Evolutionary conservation across 2,797 vertebrate genomes (phyloP).

Genomic region (Cephalopachus bancanus): DNA sequence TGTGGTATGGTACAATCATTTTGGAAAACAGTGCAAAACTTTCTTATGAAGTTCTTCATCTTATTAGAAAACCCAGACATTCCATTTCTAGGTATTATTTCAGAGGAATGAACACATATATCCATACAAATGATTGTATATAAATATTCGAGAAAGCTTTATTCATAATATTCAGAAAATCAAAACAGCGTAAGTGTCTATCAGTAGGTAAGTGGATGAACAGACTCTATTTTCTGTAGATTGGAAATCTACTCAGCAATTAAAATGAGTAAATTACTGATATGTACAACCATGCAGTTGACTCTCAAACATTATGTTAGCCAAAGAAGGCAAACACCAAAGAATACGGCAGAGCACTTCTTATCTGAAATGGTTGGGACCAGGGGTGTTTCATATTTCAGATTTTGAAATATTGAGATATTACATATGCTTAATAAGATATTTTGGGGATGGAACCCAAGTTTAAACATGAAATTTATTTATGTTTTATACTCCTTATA

Average conservation of each 20-base stretch:
- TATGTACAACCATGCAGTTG: neutral
- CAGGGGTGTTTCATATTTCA: neutral
- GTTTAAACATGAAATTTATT: neutral
- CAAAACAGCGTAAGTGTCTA: neutral
- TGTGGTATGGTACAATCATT: neutral
- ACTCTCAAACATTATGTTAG: neutral
- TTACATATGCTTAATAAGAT: neutral
- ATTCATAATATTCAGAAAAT: neutral
- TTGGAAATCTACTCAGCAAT: neutral
- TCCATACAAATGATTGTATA: neutral
- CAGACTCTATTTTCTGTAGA: neutral
- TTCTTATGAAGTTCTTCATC: neutral
- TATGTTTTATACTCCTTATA: neutral
- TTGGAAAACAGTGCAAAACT: neutral
- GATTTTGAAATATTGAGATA: neutral
- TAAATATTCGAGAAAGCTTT: neutral
- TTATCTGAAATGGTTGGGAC: neutral
- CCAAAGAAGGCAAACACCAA: neutral
- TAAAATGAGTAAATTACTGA: neutral
- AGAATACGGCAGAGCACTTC: neutral
- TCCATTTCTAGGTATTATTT: neutral
- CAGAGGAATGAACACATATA: neutral
- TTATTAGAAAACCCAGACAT: neutral
- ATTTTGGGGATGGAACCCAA: neutral
- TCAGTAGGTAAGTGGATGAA: neutral